A percentile compares a stretch with the other conserved stretches of the same genome.
These are phyloP conservation scores for Orthochromis malagaraziensis DNA, from an alignment of 2,113 vertebrate species.

Conservation along the genomic window DNA sequence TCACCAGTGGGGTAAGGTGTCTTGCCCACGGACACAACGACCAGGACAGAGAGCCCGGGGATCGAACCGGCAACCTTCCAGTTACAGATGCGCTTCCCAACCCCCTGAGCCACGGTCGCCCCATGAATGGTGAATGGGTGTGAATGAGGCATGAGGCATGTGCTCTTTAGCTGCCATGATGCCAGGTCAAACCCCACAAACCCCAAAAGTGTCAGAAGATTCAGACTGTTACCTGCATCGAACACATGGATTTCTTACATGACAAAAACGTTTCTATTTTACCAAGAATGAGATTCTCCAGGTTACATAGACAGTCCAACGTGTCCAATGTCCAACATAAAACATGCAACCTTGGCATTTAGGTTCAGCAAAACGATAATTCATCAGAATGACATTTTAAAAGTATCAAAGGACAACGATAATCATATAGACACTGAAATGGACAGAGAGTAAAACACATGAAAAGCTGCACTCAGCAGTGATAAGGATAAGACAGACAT, in stretches of 20 bases:
- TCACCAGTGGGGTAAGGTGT: no score
- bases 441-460: not conserved
- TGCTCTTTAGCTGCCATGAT: not conserved
- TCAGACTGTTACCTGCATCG: not conserved
- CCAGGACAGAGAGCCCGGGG: no score
- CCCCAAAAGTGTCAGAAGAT: not conserved
- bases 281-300: not conserved
- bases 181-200: not conserved
- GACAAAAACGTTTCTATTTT: not conserved
- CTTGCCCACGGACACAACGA: no score
- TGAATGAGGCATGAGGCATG: no score
- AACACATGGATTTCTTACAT: not conserved
- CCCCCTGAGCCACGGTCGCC: no score
- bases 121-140: no score
- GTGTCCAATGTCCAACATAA: not conserved
- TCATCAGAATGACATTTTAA: not conserved
- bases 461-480: not conserved
- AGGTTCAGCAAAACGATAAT: not conserved
- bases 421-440: not conserved
- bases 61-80: no score
- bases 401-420: not conserved
- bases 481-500: not conserved
- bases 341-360: not conserved
- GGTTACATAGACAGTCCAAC: not conserved
- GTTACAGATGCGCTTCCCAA: no score